Evolutionary conservation across 64 coral and sea anemone species (phyloP), one percentile per base, ranked within the genome.

Genomic region (Montipora foliosa): DNA sequence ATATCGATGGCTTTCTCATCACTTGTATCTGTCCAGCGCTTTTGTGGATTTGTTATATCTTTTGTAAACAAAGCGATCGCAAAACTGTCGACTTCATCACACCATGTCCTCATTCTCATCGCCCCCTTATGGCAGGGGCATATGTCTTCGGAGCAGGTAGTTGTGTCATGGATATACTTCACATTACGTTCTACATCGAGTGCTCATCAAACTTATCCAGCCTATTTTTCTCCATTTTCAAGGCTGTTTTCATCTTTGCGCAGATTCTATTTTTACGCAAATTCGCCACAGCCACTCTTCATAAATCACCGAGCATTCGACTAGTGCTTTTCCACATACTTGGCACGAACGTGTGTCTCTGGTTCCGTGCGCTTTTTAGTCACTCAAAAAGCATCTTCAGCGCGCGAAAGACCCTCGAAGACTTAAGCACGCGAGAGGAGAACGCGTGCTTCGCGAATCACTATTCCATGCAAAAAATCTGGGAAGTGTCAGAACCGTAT

Each of bases 281-380:
- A 60, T 99, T 96, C 84, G 95, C 98, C 9, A 99, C 92, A 44
- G 98, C 98, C 17, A 99, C 95, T 19, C 92, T 96, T 60, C 98
- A 99, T 55, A 96, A 99, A 75, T 96, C 95, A 15, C 95, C 95
- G 13, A 99, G 92, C 51, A 99, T 96, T 61, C 83, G 98, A 76
- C 92, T 99, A 11, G 98, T 96, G 70, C 81, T 99, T 67, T 96
- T 96, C 79, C 98, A 99, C 51, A 94, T 99, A 93, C 98, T 99
- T 72, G 95, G 95, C 16, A 99, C 98, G 9, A 99, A 99, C 21
- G 89, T 99, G 61, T 98, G 96, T 67, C 80, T 99, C 12, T 94
- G 95, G 98, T 99, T 99, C 84, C 95, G 98, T 49, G 96, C 96
- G 55, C 93, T 98, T 45, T 98, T 98, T 88, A 98, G 96, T 79